phyloP scores from a whole-genome alignment of 2,888 invertebrate genomes.

The Andrena haemorrhoa region DNA sequence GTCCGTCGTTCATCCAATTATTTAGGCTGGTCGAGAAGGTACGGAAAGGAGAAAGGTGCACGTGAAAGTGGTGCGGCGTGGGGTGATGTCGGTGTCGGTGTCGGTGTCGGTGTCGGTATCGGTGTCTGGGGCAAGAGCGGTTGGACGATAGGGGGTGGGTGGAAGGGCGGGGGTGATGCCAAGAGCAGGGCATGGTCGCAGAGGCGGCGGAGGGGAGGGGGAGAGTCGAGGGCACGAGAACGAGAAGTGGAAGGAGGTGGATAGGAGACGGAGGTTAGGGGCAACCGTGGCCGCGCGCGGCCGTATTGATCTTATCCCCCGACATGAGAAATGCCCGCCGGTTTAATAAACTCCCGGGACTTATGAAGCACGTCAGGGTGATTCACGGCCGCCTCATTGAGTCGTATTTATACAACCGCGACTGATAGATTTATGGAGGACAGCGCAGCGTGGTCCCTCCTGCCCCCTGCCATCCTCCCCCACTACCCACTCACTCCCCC shows the following conservation, averaged over 20 bases:
- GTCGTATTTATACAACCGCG: constrained; percentile 85
- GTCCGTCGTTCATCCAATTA: constrained; percentile 7
- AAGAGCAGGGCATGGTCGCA: constrained; percentile 9
- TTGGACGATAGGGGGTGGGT: neutral
- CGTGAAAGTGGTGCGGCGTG: constrained; percentile 59
- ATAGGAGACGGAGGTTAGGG: constrained; percentile 78
- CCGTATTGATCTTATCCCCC: constrained; percentile 85
- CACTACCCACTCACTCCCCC: constrained; percentile 52
- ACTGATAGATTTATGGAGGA: constrained; percentile 85
- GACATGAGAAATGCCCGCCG: constrained; percentile 85
- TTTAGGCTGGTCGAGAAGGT: constrained; percentile 11
- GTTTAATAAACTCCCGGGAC: constrained; percentile 85
- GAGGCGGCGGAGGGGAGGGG: constrained; percentile 46
- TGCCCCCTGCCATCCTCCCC: constrained; percentile 66
- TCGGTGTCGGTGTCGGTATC: constrained; percentile 73
- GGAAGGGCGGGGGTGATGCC: neutral
- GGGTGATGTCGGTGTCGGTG: constrained; percentile 70
- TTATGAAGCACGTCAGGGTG: constrained; percentile 85
- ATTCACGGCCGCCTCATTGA: constrained; percentile 85
- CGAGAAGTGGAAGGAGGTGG: constrained; percentile 65
- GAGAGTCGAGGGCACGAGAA: constrained; percentile 64
- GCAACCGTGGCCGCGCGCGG: constrained; percentile 83
- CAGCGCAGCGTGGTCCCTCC: constrained; percentile 84
- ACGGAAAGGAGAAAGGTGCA: constrained; percentile 24
- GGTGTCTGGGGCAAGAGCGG: neutral